phyloP scores from a whole-genome alignment of 1,140 invertebrate genomes.

The Pseudoatta argentina region DNA sequence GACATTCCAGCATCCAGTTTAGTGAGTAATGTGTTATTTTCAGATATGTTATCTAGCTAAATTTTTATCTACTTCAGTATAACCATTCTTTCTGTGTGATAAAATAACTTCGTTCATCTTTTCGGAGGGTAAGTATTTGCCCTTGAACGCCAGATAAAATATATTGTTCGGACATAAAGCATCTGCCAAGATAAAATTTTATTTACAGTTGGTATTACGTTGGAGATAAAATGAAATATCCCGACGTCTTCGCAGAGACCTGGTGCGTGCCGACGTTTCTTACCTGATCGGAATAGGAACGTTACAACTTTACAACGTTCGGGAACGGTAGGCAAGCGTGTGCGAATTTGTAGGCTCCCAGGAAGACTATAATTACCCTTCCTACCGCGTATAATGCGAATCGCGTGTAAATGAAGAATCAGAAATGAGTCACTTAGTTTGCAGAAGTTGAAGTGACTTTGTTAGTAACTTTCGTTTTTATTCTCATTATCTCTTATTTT shows the following conservation, averaged over 20 bases:
- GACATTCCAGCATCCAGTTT: too few relatives aligned
- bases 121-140: neutral
- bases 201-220: slow-evolving; percentile 41
- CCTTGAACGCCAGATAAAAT: slow-evolving; percentile 45
- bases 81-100: too few relatives aligned
- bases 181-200: slow-evolving; percentile 42
- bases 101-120: neutral
- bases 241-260: neutral
- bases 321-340: slow-evolving; percentile 14
- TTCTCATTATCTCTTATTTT: slow-evolving; percentile 40
- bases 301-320: slow-evolving; percentile 15
- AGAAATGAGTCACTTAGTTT: slow-evolving; percentile 59
- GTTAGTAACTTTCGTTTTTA: slow-evolving; percentile 17
- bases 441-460: slow-evolving; percentile 45
- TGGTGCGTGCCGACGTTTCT: slow-evolving; percentile 8
- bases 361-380: slow-evolving; percentile 58
- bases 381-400: slow-evolving; percentile 57
- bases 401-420: slow-evolving; percentile 52
- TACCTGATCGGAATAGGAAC: slow-evolving; percentile 42
- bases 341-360: slow-evolving; percentile 53
- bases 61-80: too few relatives aligned
- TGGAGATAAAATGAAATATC: slow-evolving; percentile 42
- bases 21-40: too few relatives aligned
- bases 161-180: slow-evolving; percentile 2
- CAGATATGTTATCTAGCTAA: too few relatives aligned